Evolutionary conservation across 2,113 vertebrate genomes (phyloP).

Genomic region (Todiramphus saurophagus): DNA sequence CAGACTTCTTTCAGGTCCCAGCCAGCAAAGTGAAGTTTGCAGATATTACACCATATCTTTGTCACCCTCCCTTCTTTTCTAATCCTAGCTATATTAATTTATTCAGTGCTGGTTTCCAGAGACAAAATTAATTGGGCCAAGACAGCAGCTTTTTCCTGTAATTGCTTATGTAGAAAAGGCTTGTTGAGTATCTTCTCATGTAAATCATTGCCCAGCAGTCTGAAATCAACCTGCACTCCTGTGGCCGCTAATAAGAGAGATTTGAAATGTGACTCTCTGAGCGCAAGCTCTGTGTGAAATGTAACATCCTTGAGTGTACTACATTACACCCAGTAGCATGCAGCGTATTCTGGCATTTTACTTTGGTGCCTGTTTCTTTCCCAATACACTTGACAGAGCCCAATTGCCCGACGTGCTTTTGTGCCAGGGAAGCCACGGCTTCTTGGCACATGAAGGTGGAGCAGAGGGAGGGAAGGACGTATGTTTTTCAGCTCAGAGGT

Average conservation of each 20-base stretch:
- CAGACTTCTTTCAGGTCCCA: neutral
- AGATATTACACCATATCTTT: neutral
- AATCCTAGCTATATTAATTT: conserved; percentile 47
- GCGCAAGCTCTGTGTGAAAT: neutral
- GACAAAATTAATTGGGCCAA: conserved; percentile 65
- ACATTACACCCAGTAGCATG: neutral
- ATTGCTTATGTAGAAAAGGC: conserved; percentile 59
- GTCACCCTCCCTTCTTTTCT: neutral
- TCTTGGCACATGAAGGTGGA: neutral
- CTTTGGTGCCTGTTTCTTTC: neutral
- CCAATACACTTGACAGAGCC: neutral
- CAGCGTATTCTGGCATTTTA: neutral
- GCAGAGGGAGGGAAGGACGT: neutral
- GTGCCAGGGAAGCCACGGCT: conserved; percentile 8
- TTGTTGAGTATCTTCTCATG: conserved; percentile 63
- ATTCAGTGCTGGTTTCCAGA: conserved; percentile 53
- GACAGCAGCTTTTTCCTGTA: conserved; percentile 46
- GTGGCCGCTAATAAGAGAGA: conserved; percentile 14
- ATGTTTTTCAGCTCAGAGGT: neutral
- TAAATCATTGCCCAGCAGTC: conserved; percentile 62
- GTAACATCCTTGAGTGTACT: neutral
- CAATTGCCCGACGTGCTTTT: neutral
- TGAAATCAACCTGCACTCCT: conserved; percentile 36
- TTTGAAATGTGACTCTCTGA: conserved; percentile 2
- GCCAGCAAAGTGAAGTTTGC: neutral